Base-by-base conservation (phyloP, 2,888 invertebrate genomes). In the Rosalia funebris region DNA sequence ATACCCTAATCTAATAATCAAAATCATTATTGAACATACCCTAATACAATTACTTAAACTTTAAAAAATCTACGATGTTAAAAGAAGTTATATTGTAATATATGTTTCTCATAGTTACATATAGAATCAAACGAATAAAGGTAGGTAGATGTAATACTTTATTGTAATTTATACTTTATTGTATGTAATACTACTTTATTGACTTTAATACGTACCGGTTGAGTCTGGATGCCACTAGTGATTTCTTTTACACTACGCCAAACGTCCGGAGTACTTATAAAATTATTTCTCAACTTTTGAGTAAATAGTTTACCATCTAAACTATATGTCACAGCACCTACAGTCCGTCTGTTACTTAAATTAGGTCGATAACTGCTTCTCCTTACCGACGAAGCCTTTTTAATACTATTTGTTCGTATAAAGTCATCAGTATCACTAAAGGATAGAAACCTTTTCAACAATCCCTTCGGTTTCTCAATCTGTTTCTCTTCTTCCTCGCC, bases 161-260 rank as follows among this genome's bases (percentile, higher is more conserved):
- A n/a, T n/a, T n/a, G n/a, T n/a, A n/a, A n/a, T n/a, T n/a, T n/a
- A n/a, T n/a, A n/a, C n/a, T n/a, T n/a, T n/a, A n/a, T n/a, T n/a
- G n/a, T n/a, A n/a, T n/a, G n/a, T n/a, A n/a, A n/a, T n/a, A n/a
- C n/a, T n/a, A n/a, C n/a, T n/a, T n/a, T n/a, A n/a, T n/a, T n/a
- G n/a, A n/a, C n/a, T n/a, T n/a, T 17, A n/a, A 31, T 34, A 32
- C 63, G 60, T 62, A 72, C 71, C 42, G 71, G 65, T 57, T 72
- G 68, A 20, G 67, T 66, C 54, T 68, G 70, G 39, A 89, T 82
- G 25, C 89, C 89, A 75, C 89, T 89, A 0, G 87, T 83, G 44
- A 90, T 88, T 41, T 88, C 87, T 73, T 85, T 86, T 48, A 90
- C 82, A 16, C 86, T 86, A 70, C 88, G 84, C 90, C 90, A 90